A percentile compares a stretch with the other conserved stretches of the same genome.
These are phyloP conservation scores for Dicranocentrus wangi DNA, from an alignment of 2,888 invertebrate species.

Conservation along the genomic window DNA sequence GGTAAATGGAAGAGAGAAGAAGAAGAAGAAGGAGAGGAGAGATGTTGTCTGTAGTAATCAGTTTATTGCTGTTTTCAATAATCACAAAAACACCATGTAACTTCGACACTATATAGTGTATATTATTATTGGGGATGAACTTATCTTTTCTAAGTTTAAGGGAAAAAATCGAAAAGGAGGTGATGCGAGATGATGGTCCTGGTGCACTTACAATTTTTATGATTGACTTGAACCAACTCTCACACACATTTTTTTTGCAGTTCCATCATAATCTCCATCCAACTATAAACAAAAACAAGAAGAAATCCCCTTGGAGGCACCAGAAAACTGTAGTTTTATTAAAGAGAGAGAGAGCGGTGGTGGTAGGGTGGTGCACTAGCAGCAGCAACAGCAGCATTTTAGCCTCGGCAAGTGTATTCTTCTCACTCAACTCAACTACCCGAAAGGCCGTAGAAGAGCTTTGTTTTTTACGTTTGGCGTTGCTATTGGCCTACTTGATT, in stretches of 20 bases:
- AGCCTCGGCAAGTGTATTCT: background rate
- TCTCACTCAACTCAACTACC: too few relatives aligned
- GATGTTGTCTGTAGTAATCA: slow-evolving; percentile 21
- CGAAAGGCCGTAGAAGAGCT: too few relatives aligned
- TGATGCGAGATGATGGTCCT: background rate
- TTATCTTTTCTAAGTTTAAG: too few relatives aligned
- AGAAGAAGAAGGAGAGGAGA: background rate
- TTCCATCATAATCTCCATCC: background rate
- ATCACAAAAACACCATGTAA: slow-evolving; percentile 14
- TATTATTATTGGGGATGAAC: too few relatives aligned
- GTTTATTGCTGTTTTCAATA: slow-evolving; percentile 49
- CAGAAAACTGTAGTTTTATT: background rate
- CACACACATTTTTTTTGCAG: slow-evolving; percentile 13
- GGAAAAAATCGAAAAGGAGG: slow-evolving; percentile 12
- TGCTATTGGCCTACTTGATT: background rate
- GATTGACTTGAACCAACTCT: slow-evolving; percentile 32
- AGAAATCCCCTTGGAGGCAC: too few relatives aligned
- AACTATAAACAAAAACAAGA: too few relatives aligned
- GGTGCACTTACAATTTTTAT: slow-evolving; percentile 22
- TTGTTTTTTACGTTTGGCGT: too few relatives aligned
- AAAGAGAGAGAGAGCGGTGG: too few relatives aligned
- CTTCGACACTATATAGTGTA: too few relatives aligned
- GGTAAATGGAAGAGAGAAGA: slow-evolving; percentile 6
- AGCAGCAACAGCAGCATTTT: too few relatives aligned
- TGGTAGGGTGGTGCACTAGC: too few relatives aligned